Evolutionary conservation across 2,113 vertebrate species (phyloP).

Genomic region (Urocynchramus pylzowi): DNA sequence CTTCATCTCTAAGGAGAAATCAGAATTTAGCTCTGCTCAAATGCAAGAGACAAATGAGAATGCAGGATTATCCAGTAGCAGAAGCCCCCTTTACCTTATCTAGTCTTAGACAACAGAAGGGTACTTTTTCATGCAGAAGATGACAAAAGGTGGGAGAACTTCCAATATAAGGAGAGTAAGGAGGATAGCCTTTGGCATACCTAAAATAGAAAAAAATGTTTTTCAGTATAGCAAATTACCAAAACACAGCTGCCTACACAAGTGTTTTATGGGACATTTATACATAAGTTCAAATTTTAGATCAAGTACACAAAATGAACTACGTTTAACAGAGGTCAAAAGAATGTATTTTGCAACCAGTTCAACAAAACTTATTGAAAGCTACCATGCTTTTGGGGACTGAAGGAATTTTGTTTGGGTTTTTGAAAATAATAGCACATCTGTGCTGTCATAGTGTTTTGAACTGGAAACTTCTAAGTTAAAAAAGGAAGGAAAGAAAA

Average conservation of each 20-base stretch:
- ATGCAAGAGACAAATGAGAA: neutral
- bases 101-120: slow-evolving; percentile 91
- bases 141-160: slow-evolving; percentile 96
- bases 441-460: neutral
- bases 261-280: neutral
- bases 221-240: neutral
- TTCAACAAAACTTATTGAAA: neutral
- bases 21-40: neutral
- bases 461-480: neutral
- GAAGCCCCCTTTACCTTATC: slow-evolving; percentile 80
- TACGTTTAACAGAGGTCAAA: neutral
- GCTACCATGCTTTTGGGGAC: neutral
- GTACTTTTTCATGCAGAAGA: slow-evolving; percentile 91
- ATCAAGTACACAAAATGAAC: neutral
- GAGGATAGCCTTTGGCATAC: slow-evolving; percentile 94
- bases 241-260: neutral
- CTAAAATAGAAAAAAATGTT: slow-evolving; percentile 51
- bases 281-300: neutral
- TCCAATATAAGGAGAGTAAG: slow-evolving; percentile 95
- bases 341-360: neutral
- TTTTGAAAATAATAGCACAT: neutral
- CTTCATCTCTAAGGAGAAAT: neutral
- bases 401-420: neutral
- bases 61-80: neutral
- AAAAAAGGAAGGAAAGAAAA: neutral